Conservation (phyloP, 2,888 invertebrate species). For the Drosophila emarginata region DNA sequence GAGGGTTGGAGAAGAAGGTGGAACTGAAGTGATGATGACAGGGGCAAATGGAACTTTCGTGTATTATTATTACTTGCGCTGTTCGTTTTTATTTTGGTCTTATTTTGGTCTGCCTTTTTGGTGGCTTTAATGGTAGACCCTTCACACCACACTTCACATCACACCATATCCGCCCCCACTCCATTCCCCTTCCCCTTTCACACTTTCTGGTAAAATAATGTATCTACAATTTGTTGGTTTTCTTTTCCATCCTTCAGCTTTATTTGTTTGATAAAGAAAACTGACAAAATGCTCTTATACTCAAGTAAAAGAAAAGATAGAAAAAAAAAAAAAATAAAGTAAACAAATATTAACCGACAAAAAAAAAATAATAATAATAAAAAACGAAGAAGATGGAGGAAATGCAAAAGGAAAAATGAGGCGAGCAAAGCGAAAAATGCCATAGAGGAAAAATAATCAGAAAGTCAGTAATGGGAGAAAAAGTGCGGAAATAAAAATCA, state of each 20-base stretch:
- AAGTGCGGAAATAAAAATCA: background rate
- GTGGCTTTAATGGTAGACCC: slow-evolving; percentile 11
- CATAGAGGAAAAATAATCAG: background rate
- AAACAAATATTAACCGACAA: background rate
- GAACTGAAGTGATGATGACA: slow-evolving; percentile 59
- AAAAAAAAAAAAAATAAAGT: background rate
- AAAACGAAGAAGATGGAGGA: background rate
- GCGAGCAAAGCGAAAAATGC: too few relatives aligned
- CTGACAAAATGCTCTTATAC: slow-evolving; percentile 1
- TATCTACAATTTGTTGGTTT: slow-evolving; percentile 1
- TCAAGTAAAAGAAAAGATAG: background rate
- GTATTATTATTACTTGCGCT: slow-evolving; percentile 58
- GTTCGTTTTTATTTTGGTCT: slow-evolving; percentile 23
- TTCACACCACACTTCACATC: background rate
- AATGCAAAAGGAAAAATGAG: background rate
- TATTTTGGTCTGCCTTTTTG: slow-evolving; percentile 11
- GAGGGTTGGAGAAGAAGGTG: slow-evolving; percentile 15
- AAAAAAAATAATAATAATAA: background rate
- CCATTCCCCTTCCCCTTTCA: background rate
- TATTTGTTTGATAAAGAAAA: background rate
- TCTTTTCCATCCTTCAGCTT: background rate
- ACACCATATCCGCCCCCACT: background rate
- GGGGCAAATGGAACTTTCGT: slow-evolving; percentile 64
- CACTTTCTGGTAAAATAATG: background rate
- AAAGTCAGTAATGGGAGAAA: background rate